phyloP scores from a whole-genome alignment of 37 sponge, comb jelly and placozoan genomes.

The Beroe ovata region DNA sequence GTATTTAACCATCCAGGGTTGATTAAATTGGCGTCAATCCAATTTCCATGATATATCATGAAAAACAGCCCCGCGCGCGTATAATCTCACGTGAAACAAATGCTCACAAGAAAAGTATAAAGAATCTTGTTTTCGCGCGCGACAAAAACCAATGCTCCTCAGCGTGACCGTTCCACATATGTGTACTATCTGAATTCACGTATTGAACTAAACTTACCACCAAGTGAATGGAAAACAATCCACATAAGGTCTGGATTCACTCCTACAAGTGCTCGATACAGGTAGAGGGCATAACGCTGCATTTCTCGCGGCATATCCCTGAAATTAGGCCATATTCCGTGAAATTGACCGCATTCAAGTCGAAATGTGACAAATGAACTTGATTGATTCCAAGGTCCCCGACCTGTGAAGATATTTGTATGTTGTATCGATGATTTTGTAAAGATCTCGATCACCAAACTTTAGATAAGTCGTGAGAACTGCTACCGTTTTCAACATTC shows the following conservation, averaged over 20 bases:
- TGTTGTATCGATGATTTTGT: slow-evolving; percentile 33
- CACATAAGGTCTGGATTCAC: slow-evolving; percentile 64
- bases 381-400: too few species aligned
- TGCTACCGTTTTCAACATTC: slow-evolving; percentile 30
- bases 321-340: neutral
- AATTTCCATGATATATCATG: too few species aligned
- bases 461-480: slow-evolving; percentile 38
- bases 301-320: slow-evolving; percentile 49
- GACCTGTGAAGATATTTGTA: slow-evolving; percentile 55
- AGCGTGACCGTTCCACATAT: neutral
- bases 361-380: too few species aligned
- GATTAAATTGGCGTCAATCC: too few species aligned
- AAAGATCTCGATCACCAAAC: slow-evolving; percentile 34
- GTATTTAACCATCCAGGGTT: too few species aligned
- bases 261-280: slow-evolving; percentile 38
- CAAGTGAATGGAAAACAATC: slow-evolving; percentile 58
- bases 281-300: slow-evolving; percentile 45
- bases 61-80: neutral
- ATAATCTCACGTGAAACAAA: neutral
- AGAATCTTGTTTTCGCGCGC: neutral
- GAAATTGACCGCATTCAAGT: too few species aligned
- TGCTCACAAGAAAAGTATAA: neutral
- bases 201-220: slow-evolving; percentile 28
- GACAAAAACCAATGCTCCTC: neutral
- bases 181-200: neutral